These are phyloP conservation scores for Sinodicranocentrus sp. DNA, from an alignment of 2,888 invertebrate genomes.

Conservation along the genomic window DNA sequence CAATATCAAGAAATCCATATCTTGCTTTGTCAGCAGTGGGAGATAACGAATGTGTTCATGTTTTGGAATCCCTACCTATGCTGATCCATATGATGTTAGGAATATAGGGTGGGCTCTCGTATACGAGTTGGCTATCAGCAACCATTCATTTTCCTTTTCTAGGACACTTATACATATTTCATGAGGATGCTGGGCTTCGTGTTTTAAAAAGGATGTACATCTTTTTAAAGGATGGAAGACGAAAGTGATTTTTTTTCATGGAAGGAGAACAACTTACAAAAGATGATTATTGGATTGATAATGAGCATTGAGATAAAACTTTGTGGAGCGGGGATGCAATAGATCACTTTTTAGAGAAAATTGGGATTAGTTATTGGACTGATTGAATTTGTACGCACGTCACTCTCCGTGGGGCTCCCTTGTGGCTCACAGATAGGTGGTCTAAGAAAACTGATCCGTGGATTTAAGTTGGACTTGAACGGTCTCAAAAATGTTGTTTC, in stretches of 20 bases:
- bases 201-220: neutral
- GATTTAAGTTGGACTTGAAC: too few relatives aligned
- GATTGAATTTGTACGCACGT: slow-evolving; percentile 68
- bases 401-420: slow-evolving; percentile 49
- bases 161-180: slow-evolving; percentile 7
- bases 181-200: neutral
- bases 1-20: slow-evolving; percentile 17
- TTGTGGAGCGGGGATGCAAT: neutral
- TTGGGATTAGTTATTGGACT: slow-evolving; percentile 22
- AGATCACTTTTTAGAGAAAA: neutral
- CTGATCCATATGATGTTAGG: slow-evolving; percentile 48
- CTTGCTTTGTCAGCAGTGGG: neutral
- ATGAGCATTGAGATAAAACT: neutral
- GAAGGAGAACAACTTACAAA: neutral
- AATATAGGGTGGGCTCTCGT: neutral
- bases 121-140: neutral
- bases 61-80: slow-evolving; percentile 41
- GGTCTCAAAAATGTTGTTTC: neutral
- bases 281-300: neutral
- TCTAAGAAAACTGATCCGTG: slow-evolving; percentile 26
- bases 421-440: slow-evolving; percentile 67
- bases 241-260: slow-evolving; percentile 10
- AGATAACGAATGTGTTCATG: neutral
- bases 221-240: neutral
- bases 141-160: slow-evolving; percentile 15